Base-by-base conservation (phyloP, 2,888 invertebrate genomes). In the Pristionchus maxplancki region DNA sequence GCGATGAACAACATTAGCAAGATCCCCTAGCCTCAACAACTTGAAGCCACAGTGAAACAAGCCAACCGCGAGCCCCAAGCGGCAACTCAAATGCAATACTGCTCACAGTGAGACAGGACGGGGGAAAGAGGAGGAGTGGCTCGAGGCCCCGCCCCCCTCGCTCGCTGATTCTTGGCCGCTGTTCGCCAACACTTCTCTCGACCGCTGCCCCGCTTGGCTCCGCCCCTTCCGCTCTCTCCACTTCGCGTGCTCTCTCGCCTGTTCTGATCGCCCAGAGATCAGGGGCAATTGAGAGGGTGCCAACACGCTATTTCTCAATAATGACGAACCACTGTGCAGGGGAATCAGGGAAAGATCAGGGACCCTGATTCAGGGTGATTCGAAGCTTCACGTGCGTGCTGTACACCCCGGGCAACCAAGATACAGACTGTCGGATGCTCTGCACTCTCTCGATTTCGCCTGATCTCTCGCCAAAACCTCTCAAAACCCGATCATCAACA, bases 111-210 rank as follows among this genome's bases (percentile, higher is more conserved):
- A 20, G 31, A 37, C 71, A 71, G 71, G 44, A n/a, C 44, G 78
- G 44, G 78, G 78, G 78, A n/a, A n/a, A n/a, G n/a, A n/a, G n/a
- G n/a, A n/a, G n/a, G n/a, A n/a, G n/a, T n/a, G n/a, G n/a, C n/a
- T n/a, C 78, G 78, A 48, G 20, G 44, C 78, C 15, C 13, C 58
- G 28, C 44, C 44, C 78, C 78, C 78, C 78, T 28, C 78, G 15
- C 40, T 44, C n/a, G 17, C 48, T 78, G 78, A 78, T 44, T 78
- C 78, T 78, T 78, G 78, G 20, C n/a, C 78, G 34, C 78, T 78
- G 78, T 78, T 78, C 78, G 44, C 78, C 78, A 78, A 44, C 44
- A 40, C 44, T 28, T 44, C 34, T 44, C 34, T 78, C 78, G 78
- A 44, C 28, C 48, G 28, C 11, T n/a, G 28, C 40, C 71, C 8